Evolutionary conservation across 2,888 invertebrate species (phyloP).

Genomic region (Slavum lentiscoides): DNA sequence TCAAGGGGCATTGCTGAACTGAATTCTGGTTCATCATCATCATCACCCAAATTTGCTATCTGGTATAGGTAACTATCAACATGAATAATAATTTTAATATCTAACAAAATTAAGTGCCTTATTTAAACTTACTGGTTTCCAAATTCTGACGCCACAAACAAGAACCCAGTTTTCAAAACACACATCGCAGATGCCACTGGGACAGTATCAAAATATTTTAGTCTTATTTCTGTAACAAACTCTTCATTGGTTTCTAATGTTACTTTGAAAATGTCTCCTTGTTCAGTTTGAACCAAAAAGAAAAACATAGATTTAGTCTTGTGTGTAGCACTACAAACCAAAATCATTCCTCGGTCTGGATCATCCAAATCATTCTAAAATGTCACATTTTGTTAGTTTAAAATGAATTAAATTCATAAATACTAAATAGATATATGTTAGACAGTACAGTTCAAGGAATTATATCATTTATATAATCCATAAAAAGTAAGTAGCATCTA

Average conservation of each 20-base stretch:
- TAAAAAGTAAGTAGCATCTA: neutral
- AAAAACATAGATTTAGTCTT: conserved; percentile 99
- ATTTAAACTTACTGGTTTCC: conserved; percentile 92
- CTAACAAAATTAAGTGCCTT: neutral
- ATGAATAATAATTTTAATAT: conserved; percentile 39
- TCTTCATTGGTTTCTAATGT: conserved; percentile 97
- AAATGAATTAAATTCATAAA: neutral
- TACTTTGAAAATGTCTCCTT: conserved; percentile 95
- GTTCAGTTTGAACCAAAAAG: conserved; percentile 98
- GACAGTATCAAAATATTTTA: conserved; percentile 99
- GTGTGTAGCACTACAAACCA: conserved; percentile 98
- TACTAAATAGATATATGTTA: conserved; percentile 6
- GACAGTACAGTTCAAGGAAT: neutral
- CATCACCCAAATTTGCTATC: conserved; percentile 98
- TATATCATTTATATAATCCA: conserved; percentile 23
- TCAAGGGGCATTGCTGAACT: conserved; percentile 97
- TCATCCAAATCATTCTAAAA: conserved; percentile 92
- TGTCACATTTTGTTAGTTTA: conserved; percentile 40
- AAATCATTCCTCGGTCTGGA: conserved; percentile 98
- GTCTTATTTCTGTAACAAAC: conserved; percentile 96
- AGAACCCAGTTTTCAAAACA: conserved; percentile 96
- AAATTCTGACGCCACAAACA: conserved; percentile 98
- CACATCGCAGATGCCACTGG: conserved; percentile 96
- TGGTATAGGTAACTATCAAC: conserved; percentile 88
- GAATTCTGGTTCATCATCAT: conserved; percentile 98